Conservation (phyloP, 2,888 invertebrate genomes). For the Smittia aterrima region DNA sequence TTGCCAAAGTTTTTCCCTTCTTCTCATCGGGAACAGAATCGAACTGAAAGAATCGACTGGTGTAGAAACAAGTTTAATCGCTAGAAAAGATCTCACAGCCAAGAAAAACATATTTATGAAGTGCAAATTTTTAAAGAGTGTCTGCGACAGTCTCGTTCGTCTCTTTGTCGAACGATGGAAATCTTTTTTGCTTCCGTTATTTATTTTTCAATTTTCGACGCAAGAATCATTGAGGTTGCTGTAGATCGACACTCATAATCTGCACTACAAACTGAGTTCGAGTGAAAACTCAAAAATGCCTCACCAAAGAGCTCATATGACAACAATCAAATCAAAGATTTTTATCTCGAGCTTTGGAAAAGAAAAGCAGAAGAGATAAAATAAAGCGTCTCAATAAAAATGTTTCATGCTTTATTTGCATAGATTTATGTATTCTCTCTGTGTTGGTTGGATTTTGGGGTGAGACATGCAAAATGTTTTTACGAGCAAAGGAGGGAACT, state of each 20-base stretch:
- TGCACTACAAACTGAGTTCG: slow-evolving; percentile 13
- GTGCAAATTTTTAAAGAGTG: slow-evolving; percentile 34
- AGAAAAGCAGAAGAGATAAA: neutral
- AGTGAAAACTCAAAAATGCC: too few relatives aligned
- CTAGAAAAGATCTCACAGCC: neutral
- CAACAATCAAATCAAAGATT: slow-evolving; percentile 7
- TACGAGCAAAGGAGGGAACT: neutral
- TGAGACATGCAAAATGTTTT: neutral
- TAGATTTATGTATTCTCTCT: slow-evolving; percentile 15
- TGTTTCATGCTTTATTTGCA: slow-evolving; percentile 27
- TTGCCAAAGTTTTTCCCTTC: neutral
- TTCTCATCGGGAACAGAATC: neutral
- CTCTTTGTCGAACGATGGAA: too few relatives aligned
- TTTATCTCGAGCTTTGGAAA: neutral
- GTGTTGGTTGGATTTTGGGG: neutral
- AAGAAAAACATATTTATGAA: slow-evolving; percentile 37
- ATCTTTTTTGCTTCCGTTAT: slow-evolving; percentile 2
- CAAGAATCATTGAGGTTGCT: slow-evolving; percentile 18
- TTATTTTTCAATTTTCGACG: slow-evolving; percentile 14
- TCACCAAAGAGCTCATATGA: neutral
- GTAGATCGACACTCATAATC: slow-evolving; percentile 10
- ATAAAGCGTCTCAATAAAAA: slow-evolving; percentile 14
- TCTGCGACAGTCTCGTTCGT: slow-evolving; percentile 23
- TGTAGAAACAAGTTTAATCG: neutral
- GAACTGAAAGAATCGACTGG: slow-evolving; percentile 9